Evolutionary conservation across 2,113 vertebrate genomes (phyloP), one percentile per base, ranked within the genome.

Genomic region (Halcyon senegalensis): DNA sequence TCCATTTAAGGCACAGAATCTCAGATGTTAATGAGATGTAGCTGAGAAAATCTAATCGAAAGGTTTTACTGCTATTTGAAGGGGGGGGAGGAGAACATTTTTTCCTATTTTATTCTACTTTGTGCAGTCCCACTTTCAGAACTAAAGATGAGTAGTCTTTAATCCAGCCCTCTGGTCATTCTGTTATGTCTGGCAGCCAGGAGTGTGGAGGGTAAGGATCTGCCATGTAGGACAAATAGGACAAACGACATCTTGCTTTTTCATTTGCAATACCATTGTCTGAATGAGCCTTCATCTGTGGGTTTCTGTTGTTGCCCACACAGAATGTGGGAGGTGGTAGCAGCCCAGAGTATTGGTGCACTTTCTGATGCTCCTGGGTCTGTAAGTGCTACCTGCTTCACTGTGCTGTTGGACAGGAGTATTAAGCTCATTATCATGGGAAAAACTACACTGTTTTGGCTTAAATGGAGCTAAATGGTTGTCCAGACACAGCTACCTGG

Each of bases 1-100:
- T 51, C 43, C 16, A 1, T 15, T 59, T 69, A 33, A 63, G 24
- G 17, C 23, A 19, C 23, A 66, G 19, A 31, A 33, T 89, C n/a
- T 80, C 33, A 21, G 50, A 33, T 20, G 8, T 10, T 39, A 44
- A 15, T 24, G 44, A 85, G 35, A 53, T 50, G 21, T 13, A 62
- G 15, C 46, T 63, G 28, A 74, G n/a, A 67, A 82, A 85, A 62
- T 33, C 31, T 41, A 62, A 58, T 44, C 11, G 12, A 23, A 19
- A 10, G 5, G 7, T 41, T 76, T 79, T 62, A 33, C 18, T 55
- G 20, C 2, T 79, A 3, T 63, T 55, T 27, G 50, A 39, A 19
- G 1, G 1, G 17, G 17, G 20, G 7, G 10, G 11, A 3, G 2
- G 8, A 11, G 4, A 46, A 46, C 44, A 18, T 35, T 11, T 51